These are phyloP conservation scores for Anthopleura sola DNA, from an alignment of 64 coral and sea anemone species.

Conservation along the genomic window DNA sequence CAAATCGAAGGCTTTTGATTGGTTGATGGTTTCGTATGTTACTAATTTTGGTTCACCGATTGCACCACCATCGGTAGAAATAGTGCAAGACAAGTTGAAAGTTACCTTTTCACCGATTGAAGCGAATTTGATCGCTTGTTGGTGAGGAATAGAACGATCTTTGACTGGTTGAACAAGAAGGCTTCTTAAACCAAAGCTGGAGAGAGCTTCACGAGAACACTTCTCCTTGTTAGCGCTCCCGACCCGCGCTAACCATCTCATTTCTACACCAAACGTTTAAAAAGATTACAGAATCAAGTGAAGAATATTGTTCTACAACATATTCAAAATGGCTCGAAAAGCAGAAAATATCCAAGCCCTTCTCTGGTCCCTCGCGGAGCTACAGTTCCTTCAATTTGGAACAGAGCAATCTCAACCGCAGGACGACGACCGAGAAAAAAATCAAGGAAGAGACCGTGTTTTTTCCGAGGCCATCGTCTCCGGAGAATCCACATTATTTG, in stretches of 20 bases:
- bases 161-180: background rate
- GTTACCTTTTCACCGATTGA: background rate
- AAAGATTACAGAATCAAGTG: background rate
- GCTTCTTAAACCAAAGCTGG: conserved; percentile 20
- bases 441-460: background rate
- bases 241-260: conserved; percentile 23
- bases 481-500: background rate
- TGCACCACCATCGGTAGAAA: conserved; percentile 57
- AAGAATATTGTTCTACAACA: background rate
- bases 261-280: conserved; percentile 21
- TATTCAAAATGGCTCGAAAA: conserved; percentile 20
- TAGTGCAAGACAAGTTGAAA: conserved; percentile 25
- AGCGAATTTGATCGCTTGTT: background rate
- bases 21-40: background rate
- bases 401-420: background rate
- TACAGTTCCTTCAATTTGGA: background rate
- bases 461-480: background rate
- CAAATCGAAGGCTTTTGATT: background rate
- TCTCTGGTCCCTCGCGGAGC: background rate
- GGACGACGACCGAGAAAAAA: background rate
- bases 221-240: background rate
- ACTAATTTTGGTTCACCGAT: conserved; percentile 34
- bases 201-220: background rate
- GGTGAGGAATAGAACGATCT: background rate
- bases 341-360: background rate